Conservation (phyloP, 30 jellyfish, hydroid and myxozoan genomes). For the Aurelia aurita region DNA sequence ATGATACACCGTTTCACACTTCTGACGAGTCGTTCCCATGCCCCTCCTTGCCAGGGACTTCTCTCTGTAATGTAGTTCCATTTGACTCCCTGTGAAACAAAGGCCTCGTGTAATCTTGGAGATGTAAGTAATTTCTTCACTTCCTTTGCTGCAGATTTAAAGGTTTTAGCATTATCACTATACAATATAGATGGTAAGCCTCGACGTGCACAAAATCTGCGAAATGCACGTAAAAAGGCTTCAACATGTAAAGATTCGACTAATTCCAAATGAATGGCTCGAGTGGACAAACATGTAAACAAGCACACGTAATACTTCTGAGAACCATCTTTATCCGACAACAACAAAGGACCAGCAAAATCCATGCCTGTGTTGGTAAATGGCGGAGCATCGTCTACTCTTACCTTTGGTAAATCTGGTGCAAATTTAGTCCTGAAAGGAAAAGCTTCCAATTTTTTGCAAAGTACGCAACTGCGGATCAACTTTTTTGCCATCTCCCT, state of each 20-base stretch:
- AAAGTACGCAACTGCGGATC: slow-evolving; percentile 28
- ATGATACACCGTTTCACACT: slow-evolving; percentile 46
- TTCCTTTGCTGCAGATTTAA: slow-evolving; percentile 54
- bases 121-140: slow-evolving; percentile 17
- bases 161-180: slow-evolving; percentile 59
- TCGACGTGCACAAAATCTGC: slow-evolving; percentile 60
- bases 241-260: slow-evolving; percentile 58
- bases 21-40: slow-evolving; percentile 38
- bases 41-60: slow-evolving; percentile 58
- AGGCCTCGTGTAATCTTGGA: slow-evolving; percentile 30
- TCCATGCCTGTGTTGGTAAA: slow-evolving; percentile 63
- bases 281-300: slow-evolving; percentile 60
- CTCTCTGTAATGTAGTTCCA: slow-evolving; percentile 24
- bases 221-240: slow-evolving; percentile 67
- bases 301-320: slow-evolving; percentile 52
- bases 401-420: slow-evolving; percentile 36
- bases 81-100: slow-evolving; percentile 24
- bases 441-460: slow-evolving; percentile 60
- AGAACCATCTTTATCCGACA: slow-evolving; percentile 4
- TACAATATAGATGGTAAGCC: slow-evolving; percentile 61
- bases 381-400: slow-evolving; percentile 72
- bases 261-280: slow-evolving; percentile 69
- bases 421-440: slow-evolving; percentile 45
- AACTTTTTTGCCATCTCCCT: slow-evolving; percentile 54
- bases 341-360: slow-evolving; percentile 60